Evolutionary conservation across 2,888 invertebrate species (phyloP).

Genomic region (Hesperia comma): DNA sequence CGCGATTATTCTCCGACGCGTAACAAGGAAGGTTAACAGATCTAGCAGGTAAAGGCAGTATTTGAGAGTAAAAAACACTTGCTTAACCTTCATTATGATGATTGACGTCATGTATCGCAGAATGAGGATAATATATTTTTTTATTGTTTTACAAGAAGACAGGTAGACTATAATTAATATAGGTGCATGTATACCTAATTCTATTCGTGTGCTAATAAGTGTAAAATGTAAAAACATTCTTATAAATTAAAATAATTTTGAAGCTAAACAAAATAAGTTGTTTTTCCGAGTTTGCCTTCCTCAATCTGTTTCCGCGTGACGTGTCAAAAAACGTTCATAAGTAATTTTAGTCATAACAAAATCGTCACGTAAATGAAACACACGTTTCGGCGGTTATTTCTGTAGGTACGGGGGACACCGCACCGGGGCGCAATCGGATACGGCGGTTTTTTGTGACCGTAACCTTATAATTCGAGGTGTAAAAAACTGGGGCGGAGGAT

Average conservation of each 20-base stretch:
- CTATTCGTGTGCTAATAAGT: no score
- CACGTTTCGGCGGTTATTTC: slow-evolving; percentile 71
- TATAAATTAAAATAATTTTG: slow-evolving; percentile 25
- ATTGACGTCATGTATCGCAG: no score
- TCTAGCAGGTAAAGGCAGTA: no score
- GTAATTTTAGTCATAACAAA: slow-evolving; percentile 79
- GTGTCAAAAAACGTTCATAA: slow-evolving; percentile 54
- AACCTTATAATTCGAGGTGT: slow-evolving; percentile 66
- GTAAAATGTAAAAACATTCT: not conserved
- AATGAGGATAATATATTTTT: no score
- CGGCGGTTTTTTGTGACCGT: slow-evolving; percentile 54
- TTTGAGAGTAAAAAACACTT: no score
- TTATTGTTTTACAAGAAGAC: no score
- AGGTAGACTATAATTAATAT: no score
- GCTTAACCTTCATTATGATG: no score
- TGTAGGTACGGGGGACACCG: slow-evolving; percentile 50
- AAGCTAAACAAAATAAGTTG: slow-evolving; percentile 6
- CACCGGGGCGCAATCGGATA: slow-evolving; percentile 56
- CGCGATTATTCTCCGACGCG: no score
- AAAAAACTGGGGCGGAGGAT: slow-evolving; percentile 64
- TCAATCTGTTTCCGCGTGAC: slow-evolving; percentile 48
- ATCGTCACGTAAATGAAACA: slow-evolving; percentile 80
- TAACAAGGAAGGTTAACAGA: no score
- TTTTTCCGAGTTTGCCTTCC: slow-evolving; percentile 8
- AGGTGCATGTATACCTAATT: no score